Evolutionary conservation across 2,113 vertebrate species (phyloP).

Genomic region (Hippocampus mohnikei): DNA sequence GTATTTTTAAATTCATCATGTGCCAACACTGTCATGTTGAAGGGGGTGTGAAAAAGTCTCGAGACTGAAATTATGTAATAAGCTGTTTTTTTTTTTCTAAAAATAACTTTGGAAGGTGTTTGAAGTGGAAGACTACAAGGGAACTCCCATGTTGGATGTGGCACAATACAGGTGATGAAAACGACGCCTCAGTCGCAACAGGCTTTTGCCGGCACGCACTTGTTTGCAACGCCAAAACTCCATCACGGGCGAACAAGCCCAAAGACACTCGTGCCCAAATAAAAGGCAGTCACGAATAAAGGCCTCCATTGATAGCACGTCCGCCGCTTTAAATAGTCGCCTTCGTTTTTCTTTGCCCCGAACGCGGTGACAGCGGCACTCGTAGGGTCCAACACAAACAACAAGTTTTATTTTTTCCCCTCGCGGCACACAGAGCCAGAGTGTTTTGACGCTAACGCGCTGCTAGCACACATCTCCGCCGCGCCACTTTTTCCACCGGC

Average conservation of each 20-base stretch:
- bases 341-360: conserved; percentile 24
- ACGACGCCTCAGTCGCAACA: conserved; percentile 28
- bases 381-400: conserved; percentile 56
- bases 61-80: not conserved
- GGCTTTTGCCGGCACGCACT: conserved; percentile 32
- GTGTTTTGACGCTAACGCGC: conserved; percentile 41
- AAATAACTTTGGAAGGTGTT: not conserved
- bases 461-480: conserved; percentile 24
- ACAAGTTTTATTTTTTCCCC: conserved; percentile 58
- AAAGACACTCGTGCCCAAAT: conserved; percentile 12
- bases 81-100: not conserved
- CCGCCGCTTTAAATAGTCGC: conserved; percentile 55
- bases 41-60: too few species aligned
- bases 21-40: too few species aligned
- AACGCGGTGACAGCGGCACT: conserved; percentile 38
- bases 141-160: conserved; percentile 5
- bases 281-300: conserved; percentile 35
- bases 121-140: not conserved
- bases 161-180: conserved; percentile 22
- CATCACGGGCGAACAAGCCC: conserved; percentile 43
- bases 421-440: conserved; percentile 16
- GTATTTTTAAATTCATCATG: not conserved
- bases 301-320: conserved; percentile 37
- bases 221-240: conserved; percentile 43
- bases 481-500: conserved; percentile 59